phyloP scores from a whole-genome alignment of 2,888 invertebrate genomes.

The Perizoma flavofasciatum region DNA sequence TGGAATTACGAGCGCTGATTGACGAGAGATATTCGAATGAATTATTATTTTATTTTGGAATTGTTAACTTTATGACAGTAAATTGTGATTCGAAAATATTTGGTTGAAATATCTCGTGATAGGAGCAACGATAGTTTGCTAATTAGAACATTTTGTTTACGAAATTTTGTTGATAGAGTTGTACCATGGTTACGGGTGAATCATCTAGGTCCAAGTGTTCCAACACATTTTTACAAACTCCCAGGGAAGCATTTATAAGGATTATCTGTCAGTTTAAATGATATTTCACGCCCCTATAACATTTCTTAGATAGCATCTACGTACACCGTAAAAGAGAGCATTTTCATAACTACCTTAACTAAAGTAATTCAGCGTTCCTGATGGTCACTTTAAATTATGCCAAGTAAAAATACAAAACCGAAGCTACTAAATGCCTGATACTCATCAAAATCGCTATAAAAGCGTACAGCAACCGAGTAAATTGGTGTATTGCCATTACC shows the following conservation, averaged over 20 bases:
- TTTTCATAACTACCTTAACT: conserved; percentile 1
- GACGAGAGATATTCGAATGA: conserved; percentile 55
- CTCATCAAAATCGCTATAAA: conserved; percentile 42
- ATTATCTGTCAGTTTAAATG: no score
- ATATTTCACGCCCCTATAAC: no score
- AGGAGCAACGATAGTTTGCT: conserved; percentile 23
- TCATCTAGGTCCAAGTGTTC: neutral
- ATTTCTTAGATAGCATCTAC: no score
- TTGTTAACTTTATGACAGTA: conserved; percentile 53
- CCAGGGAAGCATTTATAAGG: no score
- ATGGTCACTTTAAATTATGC: conserved; percentile 1
- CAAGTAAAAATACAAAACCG: conserved; percentile 18
- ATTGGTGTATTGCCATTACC: conserved; percentile 48
- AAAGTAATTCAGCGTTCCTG: conserved; percentile 3
- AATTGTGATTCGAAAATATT: conserved; percentile 51
- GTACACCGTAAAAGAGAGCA: no score
- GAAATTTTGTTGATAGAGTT: conserved; percentile 23
- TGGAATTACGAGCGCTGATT: conserved; percentile 69
- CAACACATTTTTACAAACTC: no score
- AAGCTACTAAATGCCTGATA: conserved; percentile 33
- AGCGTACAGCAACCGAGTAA: conserved; percentile 46
- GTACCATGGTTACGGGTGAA: conserved; percentile 5
- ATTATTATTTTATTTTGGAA: conserved; percentile 44
- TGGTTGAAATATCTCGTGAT: conserved; percentile 33
- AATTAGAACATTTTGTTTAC: conserved; percentile 19